Evolutionary conservation across 2,113 vertebrate species (phyloP).

Genomic region (Motacilla tschutschensis): DNA sequence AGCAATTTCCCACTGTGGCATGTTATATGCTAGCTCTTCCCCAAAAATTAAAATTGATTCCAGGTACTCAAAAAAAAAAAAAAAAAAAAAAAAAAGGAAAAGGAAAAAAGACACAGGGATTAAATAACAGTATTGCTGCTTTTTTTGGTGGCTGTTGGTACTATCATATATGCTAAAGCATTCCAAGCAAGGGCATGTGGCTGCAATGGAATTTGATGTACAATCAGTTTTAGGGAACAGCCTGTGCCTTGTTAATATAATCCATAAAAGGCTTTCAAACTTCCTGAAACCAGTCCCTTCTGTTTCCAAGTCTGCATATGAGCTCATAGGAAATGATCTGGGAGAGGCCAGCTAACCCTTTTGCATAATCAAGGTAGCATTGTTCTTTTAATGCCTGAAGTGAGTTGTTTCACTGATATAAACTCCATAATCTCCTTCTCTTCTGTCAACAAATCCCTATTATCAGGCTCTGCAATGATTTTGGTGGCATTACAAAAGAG

Average conservation of each 20-base stretch:
- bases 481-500: neutral
- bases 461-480: neutral
- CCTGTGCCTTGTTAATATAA: slow-evolving; percentile 30
- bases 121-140: neutral
- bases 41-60: neutral
- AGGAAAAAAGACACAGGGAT: neutral
- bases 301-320: slow-evolving; percentile 30
- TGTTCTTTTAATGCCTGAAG: neutral
- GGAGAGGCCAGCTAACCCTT: slow-evolving; percentile 12
- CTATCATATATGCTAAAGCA: neutral
- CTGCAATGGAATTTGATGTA: slow-evolving; percentile 33
- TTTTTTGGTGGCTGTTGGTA: neutral
- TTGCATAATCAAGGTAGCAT: slow-evolving; percentile 34
- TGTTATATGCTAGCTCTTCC: neutral
- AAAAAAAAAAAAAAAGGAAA: neutral
- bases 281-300: slow-evolving; percentile 33
- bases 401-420: neutral
- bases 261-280: slow-evolving; percentile 39
- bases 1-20: neutral
- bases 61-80: neutral
- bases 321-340: slow-evolving; percentile 57
- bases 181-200: slow-evolving; percentile 16
- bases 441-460: neutral
- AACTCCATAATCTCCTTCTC: neutral
- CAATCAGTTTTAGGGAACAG: slow-evolving; percentile 47